These are phyloP conservation scores for Sebastes variabilis DNA, from an alignment of 2,797 vertebrate genomes.

Conservation along the genomic window DNA sequence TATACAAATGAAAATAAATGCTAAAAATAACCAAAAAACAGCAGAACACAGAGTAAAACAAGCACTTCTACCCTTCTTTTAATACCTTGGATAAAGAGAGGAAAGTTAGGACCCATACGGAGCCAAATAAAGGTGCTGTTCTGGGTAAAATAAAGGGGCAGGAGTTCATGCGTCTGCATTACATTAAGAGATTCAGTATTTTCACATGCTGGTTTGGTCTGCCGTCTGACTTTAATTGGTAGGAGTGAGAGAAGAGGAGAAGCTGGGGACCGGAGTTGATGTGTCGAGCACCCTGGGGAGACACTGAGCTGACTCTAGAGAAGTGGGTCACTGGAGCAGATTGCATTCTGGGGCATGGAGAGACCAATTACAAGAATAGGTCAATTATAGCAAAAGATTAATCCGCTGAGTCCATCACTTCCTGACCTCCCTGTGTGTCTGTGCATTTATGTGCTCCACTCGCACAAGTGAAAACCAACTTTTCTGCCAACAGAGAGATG, in stretches of 20 bases:
- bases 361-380: neutral
- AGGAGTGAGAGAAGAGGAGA: neutral
- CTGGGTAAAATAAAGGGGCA: neutral
- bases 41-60: neutral
- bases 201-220: neutral
- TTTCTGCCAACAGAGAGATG: neutral
- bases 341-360: neutral
- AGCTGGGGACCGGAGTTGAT: neutral
- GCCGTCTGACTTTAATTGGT: neutral
- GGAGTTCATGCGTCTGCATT: neutral
- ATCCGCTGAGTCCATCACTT: neutral
- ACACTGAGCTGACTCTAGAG: neutral
- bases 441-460: neutral
- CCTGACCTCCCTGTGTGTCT: neutral
- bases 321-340: slow-evolving; percentile 16
- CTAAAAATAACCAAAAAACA: neutral
- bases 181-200: neutral
- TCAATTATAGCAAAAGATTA: neutral
- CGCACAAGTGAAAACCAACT: neutral
- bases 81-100: neutral
- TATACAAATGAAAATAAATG: neutral
- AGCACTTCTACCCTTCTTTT: neutral
- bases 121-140: neutral
- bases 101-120: neutral
- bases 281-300: neutral